Conservation (phyloP, 2,113 vertebrate genomes). For the Monopterus albus region DNA sequence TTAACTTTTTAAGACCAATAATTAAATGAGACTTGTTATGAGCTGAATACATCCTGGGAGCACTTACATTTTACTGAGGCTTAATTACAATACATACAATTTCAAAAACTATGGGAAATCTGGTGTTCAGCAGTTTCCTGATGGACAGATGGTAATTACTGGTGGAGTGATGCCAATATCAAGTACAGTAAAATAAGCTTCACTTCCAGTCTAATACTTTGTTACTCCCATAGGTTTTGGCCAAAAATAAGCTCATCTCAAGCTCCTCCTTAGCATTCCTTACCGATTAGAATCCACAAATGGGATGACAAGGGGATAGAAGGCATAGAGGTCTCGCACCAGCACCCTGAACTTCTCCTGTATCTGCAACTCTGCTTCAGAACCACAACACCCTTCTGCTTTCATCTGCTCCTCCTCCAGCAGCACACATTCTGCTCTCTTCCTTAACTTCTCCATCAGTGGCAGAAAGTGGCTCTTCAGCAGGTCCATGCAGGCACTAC, state of each 20-base stretch:
- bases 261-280: constrained; percentile 14
- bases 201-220: background rate
- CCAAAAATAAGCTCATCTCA: background rate
- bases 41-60: no score
- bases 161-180: background rate
- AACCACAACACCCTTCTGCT: constrained; percentile 86
- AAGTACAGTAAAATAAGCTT: background rate
- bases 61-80: no score
- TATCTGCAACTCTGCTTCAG: constrained; percentile 91
- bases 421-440: constrained; percentile 89
- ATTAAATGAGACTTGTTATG: no score
- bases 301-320: constrained; percentile 94
- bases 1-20: no score
- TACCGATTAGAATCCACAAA: constrained; percentile 96
- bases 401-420: constrained; percentile 92
- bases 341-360: constrained; percentile 92
- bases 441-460: constrained; percentile 95
- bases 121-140: no score
- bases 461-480: constrained; percentile 94
- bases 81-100: no score
- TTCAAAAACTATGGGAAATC: background rate
- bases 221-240: background rate
- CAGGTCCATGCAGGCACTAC: constrained; percentile 86
- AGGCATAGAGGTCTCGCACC: constrained; percentile 93
- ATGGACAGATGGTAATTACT: background rate